phyloP scores from a whole-genome alignment of 2,113 vertebrate species.

The Colinus virginianus region DNA sequence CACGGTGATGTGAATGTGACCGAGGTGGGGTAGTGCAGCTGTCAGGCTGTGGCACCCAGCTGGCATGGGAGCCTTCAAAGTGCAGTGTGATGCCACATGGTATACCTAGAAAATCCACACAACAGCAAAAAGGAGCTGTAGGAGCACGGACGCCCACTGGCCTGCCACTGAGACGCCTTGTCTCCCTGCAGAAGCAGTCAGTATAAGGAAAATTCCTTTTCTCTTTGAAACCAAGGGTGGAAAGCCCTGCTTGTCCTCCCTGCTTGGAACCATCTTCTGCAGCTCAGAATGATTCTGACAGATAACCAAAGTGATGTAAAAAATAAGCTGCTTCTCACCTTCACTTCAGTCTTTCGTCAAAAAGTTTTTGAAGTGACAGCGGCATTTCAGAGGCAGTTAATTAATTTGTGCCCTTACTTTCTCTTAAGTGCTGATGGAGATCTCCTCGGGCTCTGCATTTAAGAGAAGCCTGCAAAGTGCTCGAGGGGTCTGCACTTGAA shows the following conservation, averaged over 20 bases:
- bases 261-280: neutral
- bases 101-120: neutral
- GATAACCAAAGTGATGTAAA: neutral
- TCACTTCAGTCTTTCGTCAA: neutral
- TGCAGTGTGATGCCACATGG: neutral
- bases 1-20: neutral
- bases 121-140: neutral
- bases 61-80: accelerated
- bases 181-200: neutral
- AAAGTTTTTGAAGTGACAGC: neutral
- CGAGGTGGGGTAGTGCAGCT: neutral
- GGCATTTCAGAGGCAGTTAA: neutral
- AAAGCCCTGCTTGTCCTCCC: neutral
- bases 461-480: neutral
- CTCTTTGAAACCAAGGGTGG: neutral
- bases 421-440: neutral
- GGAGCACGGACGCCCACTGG: neutral
- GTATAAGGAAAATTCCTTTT: neutral
- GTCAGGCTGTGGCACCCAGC: neutral
- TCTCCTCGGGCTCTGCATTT: slow-evolving; percentile 41
- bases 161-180: neutral
- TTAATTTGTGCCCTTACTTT: slow-evolving; percentile 28
- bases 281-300: neutral
- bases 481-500: slow-evolving; percentile 9
- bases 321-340: neutral